Evolutionary conservation across 2,797 vertebrate species (phyloP).

Genomic region (Helicolenus hilgendorfi): DNA sequence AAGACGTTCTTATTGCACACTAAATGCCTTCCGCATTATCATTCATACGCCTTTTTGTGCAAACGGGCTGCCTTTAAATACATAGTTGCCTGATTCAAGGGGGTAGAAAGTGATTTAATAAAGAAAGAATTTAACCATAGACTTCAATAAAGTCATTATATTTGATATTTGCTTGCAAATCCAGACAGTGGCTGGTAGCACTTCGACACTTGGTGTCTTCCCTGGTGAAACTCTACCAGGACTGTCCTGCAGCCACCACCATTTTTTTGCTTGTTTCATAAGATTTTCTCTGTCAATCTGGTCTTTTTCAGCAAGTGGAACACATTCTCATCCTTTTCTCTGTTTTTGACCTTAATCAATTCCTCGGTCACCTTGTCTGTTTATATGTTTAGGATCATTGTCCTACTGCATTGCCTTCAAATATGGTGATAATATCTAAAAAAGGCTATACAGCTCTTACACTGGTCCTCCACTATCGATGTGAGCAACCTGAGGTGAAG

Average conservation of each 20-base stretch:
- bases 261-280: not conserved
- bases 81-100: not conserved
- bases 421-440: not conserved
- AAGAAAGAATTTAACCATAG: not conserved
- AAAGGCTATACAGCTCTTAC: not conserved
- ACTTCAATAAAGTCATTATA: not conserved
- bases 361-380: not conserved
- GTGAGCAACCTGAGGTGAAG: not conserved
- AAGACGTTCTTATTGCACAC: too few species aligned
- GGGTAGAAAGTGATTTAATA: not conserved
- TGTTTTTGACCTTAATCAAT: not conserved
- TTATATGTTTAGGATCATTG: not conserved
- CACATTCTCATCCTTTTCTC: not conserved
- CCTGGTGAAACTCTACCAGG: not conserved
- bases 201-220: not conserved
- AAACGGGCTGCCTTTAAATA: not conserved
- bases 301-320: not conserved
- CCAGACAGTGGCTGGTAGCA: not conserved
- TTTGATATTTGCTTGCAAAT: constrained; percentile 1
- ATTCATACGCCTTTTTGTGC: too few species aligned
- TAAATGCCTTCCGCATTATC: too few species aligned
- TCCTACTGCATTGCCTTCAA: not conserved
- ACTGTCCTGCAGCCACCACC: not conserved
- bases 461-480: not conserved
- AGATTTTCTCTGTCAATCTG: not conserved